Evolutionary conservation across 2,113 vertebrate genomes (phyloP).

Genomic region (Antennarius striatus): DNA sequence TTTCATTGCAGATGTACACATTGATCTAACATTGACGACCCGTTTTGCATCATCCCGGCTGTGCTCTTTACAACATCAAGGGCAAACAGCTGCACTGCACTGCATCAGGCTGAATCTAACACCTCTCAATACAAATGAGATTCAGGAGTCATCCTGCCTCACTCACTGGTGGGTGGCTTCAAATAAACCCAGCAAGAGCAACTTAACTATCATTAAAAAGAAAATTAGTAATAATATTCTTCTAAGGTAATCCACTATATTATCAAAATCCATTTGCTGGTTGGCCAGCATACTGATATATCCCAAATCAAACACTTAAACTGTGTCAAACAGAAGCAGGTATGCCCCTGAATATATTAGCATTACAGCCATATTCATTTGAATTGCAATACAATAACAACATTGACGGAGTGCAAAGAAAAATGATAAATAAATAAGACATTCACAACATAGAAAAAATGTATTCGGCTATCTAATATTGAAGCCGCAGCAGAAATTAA

Average conservation of each 20-base stretch:
- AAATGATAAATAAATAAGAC: constrained; percentile 62
- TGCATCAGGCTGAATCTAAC: constrained; percentile 66
- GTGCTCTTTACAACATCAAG: constrained; percentile 68
- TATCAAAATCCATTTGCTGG: too few species aligned
- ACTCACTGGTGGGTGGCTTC: constrained; percentile 42
- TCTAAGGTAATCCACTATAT: too few species aligned
- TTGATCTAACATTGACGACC: constrained; percentile 74
- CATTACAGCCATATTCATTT: constrained; percentile 65
- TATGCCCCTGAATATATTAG: constrained; percentile 64
- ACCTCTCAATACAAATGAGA: constrained; percentile 60
- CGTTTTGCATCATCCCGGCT: constrained; percentile 67
- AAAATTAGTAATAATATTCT: too few species aligned
- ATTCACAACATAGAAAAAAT: constrained; percentile 47
- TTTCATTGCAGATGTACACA: constrained; percentile 71
- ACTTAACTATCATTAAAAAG: too few species aligned
- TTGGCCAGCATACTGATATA: too few species aligned
- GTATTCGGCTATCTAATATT: constrained; percentile 54
- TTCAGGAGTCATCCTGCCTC: constrained; percentile 50
- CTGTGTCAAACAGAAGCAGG: constrained; percentile 36
- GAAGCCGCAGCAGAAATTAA: constrained; percentile 67
- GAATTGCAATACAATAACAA: constrained; percentile 59
- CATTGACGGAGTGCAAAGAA: constrained; percentile 27
- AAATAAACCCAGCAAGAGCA: constrained; percentile 5
- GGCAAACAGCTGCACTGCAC: constrained; percentile 64
- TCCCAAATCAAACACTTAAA: too few species aligned